Conservation (phyloP, 64 coral and sea anemone genomes). For the Stylophora pistillata region DNA sequence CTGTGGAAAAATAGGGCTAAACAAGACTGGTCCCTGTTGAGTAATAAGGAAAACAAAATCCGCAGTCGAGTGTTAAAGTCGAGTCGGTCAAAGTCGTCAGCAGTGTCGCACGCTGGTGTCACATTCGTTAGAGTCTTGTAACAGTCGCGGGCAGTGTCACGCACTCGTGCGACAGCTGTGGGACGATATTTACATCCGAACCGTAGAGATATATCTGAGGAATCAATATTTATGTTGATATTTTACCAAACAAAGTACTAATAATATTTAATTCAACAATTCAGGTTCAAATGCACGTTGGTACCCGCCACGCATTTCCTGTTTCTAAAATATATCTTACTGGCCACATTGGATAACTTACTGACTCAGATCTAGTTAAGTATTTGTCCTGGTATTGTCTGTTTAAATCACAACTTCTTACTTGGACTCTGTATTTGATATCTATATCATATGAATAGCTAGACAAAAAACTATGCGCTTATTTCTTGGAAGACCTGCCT, state of each 20-base stretch:
- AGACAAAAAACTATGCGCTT: too few species aligned
- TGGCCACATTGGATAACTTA: not conserved
- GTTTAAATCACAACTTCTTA: too few species aligned
- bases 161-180: not conserved
- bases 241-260: not conserved
- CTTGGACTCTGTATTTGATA: too few species aligned
- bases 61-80: too few species aligned
- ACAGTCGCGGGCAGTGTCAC: not conserved
- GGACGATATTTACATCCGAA: not conserved
- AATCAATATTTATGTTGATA: not conserved
- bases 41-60: too few species aligned
- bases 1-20: too few species aligned
- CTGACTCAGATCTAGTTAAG: too few species aligned
- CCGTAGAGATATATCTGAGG: not conserved
- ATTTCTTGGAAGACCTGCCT: too few species aligned
- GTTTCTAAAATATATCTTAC: not conserved
- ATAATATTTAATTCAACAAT: not conserved
- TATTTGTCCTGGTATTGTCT: too few species aligned
- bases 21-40: too few species aligned
- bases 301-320: not conserved
- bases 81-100: not conserved
- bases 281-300: not conserved
- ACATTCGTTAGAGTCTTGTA: not conserved
- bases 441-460: too few species aligned
- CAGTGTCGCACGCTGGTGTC: not conserved